Percentiles rank a stretch among this genome's conserved stretches.
These are phyloP conservation scores for Conchocele bisecta DNA, from an alignment of 2,888 invertebrate genomes.

Conservation along the genomic window DNA sequence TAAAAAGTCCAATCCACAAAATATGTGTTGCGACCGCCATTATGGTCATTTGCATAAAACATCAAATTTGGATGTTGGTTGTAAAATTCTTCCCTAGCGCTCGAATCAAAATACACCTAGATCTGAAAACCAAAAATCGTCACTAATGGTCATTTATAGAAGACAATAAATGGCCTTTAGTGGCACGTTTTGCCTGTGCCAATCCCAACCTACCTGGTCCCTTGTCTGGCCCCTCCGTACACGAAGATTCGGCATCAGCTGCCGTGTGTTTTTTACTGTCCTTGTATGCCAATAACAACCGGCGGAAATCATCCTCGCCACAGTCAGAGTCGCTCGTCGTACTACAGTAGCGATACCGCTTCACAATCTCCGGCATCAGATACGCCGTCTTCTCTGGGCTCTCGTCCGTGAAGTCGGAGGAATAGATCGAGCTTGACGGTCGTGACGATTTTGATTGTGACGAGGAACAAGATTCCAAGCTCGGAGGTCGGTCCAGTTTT, in stretches of 20 bases:
- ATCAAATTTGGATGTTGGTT: too few species aligned
- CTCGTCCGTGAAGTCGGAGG: constrained; percentile 71
- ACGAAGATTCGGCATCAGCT: constrained; percentile 24
- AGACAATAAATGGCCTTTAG: too few species aligned
- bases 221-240: constrained; percentile 64
- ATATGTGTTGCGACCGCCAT: too few species aligned
- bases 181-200: too few species aligned
- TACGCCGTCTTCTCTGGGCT: constrained; percentile 67
- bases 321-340: constrained; percentile 65
- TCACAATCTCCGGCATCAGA: constrained; percentile 58
- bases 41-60: too few species aligned
- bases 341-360: constrained; percentile 54
- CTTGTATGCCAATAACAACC: constrained; percentile 55
- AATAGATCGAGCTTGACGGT: constrained; percentile 73
- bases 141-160: too few species aligned
- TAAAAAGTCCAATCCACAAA: too few species aligned
- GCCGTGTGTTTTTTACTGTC: constrained; percentile 53
- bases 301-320: constrained; percentile 55
- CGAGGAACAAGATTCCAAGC: constrained; percentile 58
- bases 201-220: constrained; percentile 34
- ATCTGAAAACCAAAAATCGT: too few species aligned
- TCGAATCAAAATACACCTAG: too few species aligned
- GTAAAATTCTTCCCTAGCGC: too few species aligned
- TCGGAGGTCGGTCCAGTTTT: constrained; percentile 55
- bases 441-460: constrained; percentile 60